phyloP scores from a whole-genome alignment of 2,113 vertebrate genomes.

The Chrysemys picta region DNA sequence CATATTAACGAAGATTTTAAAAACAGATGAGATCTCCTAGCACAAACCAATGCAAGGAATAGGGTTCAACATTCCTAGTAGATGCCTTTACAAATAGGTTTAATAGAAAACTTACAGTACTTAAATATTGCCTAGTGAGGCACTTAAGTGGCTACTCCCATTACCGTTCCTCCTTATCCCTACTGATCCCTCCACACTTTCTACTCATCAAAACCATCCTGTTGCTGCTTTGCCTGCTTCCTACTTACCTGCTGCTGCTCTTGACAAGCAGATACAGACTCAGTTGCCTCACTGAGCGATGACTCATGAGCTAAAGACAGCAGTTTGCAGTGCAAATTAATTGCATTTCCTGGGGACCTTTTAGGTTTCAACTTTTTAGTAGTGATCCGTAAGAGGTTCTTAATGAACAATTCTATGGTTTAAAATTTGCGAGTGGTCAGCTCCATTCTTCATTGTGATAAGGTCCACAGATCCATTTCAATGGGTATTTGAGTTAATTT shows the following conservation, averaged over 20 bases:
- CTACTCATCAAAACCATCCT: background rate
- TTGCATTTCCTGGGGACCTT: background rate
- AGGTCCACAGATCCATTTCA: background rate
- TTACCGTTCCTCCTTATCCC: background rate
- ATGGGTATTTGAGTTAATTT: background rate
- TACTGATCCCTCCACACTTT: background rate
- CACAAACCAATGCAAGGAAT: background rate
- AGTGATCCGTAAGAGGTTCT: background rate
- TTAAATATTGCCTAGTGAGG: background rate
- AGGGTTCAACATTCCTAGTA: background rate
- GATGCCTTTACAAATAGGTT: background rate
- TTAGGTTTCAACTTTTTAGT: background rate
- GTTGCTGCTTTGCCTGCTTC: background rate
- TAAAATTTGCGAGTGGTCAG: background rate
- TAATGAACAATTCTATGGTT: background rate
- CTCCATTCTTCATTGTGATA: background rate
- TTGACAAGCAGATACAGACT: background rate
- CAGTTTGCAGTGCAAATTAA: background rate
- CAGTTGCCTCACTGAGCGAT: background rate
- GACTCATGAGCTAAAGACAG: background rate
- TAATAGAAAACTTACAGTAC: background rate
- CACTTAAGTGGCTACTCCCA: background rate
- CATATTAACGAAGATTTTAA: background rate
- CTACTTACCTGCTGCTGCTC: background rate
- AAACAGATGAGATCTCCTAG: background rate